phyloP scores from a whole-genome alignment of 53 echinoderm and acorn worm species.

The Crossaster papposus region DNA sequence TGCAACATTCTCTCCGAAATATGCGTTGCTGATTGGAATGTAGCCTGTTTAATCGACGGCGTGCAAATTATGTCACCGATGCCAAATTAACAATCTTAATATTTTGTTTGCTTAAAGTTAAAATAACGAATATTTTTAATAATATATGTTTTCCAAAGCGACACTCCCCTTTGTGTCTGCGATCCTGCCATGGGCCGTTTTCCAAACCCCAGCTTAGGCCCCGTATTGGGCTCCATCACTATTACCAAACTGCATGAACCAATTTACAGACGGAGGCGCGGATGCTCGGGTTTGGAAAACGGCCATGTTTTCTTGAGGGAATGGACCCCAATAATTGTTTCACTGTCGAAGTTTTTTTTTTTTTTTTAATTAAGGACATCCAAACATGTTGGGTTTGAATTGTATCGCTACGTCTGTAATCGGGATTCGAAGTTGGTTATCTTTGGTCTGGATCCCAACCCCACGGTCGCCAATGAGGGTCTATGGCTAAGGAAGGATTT shows the following conservation, averaged over 20 bases:
- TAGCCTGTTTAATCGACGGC: too few species aligned
- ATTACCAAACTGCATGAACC: too few species aligned
- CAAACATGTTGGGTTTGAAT: neutral
- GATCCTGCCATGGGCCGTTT: neutral
- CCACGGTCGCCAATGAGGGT: constrained; percentile 48
- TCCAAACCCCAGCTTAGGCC: too few species aligned
- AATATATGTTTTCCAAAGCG: neutral
- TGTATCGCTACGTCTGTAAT: neutral
- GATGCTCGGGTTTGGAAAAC: too few species aligned
- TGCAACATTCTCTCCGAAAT: too few species aligned
- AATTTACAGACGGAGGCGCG: too few species aligned
- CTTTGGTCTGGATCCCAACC: constrained; percentile 50
- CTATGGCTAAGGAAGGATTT: constrained; percentile 10
- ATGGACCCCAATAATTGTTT: too few species aligned
- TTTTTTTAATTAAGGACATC: neutral
- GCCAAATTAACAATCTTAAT: neutral
- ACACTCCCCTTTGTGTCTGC: neutral
- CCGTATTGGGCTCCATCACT: too few species aligned
- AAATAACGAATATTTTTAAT: neutral
- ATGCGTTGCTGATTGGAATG: too few species aligned
- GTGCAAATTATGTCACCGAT: neutral
- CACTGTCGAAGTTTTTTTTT: too few species aligned
- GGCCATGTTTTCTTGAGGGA: too few species aligned
- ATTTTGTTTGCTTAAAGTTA: too few species aligned
- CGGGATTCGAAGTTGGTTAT: neutral